Evolutionary conservation across 2,888 invertebrate species (phyloP), one percentile per base, ranked within the genome.

Genomic region (Tenthredo livida): DNA sequence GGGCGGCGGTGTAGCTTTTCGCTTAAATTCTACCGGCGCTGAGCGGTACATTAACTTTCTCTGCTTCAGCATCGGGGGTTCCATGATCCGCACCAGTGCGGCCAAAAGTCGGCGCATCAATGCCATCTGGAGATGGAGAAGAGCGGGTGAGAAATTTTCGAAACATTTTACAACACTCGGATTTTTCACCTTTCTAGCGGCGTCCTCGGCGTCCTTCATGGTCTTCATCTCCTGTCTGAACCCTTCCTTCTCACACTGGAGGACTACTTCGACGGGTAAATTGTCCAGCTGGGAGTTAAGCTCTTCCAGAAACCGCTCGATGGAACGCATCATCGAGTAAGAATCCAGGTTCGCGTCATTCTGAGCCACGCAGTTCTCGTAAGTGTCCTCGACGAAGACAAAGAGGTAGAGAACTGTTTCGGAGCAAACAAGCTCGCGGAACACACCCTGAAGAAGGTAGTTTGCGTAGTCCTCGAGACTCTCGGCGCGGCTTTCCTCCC

Each of bases 341-440:
- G 95, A 94, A 77, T 94, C 94, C 86, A 95, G 92, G 89, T 95
- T 95, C 6, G 95, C 94, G 65, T 96, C 95, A 89, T 95, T 96
- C 15, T 95, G 94, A 0, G 93, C 94, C 40, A 95, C 93, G 67
- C 96, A 93, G 73, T 94, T 94, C 91, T 96, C 95, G 90, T 95
- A 96, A 47, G 95, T 94, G 90, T 96, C 96, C 90, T 96, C 95
- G 84, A 96, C 94, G 90, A 95, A 95, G 9, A 95, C 93, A 86
- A 94, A 93, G 58, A 96, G 91, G 90, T 95, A 95, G 33, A 96
- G 92, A 50, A 95, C 94, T 12, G 95, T 94, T 54, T 94, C 93
- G 15, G 95, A 94, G 84, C 95, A 95, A 0, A 96, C 94, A 50
- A 94, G 92, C 21, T 95, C 93, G 85, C 94, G 95, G 90, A 96